Base-by-base conservation (phyloP, 1,140 invertebrate genomes). In the Chelonus insularis region DNA sequence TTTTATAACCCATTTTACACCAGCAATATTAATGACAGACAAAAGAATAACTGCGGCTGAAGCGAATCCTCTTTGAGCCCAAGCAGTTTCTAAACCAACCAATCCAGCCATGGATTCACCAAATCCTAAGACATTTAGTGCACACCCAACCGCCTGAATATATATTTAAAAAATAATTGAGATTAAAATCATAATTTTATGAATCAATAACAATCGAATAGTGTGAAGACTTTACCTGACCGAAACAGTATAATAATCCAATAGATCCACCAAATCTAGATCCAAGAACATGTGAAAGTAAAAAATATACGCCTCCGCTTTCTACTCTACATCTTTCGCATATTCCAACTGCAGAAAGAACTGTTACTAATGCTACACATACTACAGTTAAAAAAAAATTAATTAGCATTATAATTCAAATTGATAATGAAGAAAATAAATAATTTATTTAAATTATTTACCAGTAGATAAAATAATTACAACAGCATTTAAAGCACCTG, bases 241-340 rank as follows among this genome's bases (percentile, higher is more conserved):
- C 96, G 84, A 98, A 97, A 76, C 94, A 96, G 76, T 98, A 98
- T 2, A 98, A 83, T 54, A 98, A 80, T 45, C 95, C 95, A 12
- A 98, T 84, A 47, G 95, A 89, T 12, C 94, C 95, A 6, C 95
- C 96, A 74, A 96, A 90, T 72, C 93, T 86, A 4, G 93, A 94
- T 34, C 96, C 96, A 7, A 98, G 81, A 2, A 97, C 95, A 76
- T 98, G 94, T 0, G 94, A 93, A 32, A 98, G 79, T 45, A 98
- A 84, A 81, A 97, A 97, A 81, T 98, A 98, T 11, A 98, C 94
- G 21, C 96, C 96, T 23, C 96, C 96, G 82, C 92, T 95, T 82
- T 95, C 92, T 69, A 97, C 91, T 65, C 93, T 86, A 82, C 94
- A 96, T 76, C 95, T 80, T 82, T 98, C 95, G 83, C 94, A 97